Evolutionary conservation across 1,140 invertebrate genomes (phyloP).

Genomic region (Melanaphis sacchari): DNA sequence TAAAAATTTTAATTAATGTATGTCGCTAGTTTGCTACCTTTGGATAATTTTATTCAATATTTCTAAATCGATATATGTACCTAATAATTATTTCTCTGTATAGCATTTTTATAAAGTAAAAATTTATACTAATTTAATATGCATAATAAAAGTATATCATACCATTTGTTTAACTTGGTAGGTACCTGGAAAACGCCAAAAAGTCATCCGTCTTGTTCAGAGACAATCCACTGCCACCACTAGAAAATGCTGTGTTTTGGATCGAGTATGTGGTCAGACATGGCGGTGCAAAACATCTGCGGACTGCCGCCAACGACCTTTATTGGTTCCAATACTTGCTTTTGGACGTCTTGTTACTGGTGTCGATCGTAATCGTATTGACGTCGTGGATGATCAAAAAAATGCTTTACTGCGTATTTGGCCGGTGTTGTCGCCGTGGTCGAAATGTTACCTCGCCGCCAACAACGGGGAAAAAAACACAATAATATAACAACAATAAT

Average conservation of each 20-base stretch:
- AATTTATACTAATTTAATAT: too few species aligned
- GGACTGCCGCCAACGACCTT: constrained; percentile 46
- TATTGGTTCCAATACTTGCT: constrained; percentile 59
- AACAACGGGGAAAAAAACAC: background rate
- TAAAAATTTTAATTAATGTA: too few species aligned
- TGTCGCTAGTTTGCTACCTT: too few species aligned
- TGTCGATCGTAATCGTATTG: background rate
- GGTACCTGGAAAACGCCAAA: constrained; percentile 63
- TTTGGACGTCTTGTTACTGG: constrained; percentile 56
- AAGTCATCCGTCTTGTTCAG: constrained; percentile 65
- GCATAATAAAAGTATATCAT: too few species aligned
- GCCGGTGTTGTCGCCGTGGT: background rate
- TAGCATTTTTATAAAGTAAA: too few species aligned
- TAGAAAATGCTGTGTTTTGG: constrained; percentile 68
- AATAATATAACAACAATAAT: background rate
- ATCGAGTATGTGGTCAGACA: constrained; percentile 69
- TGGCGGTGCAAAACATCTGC: constrained; percentile 64
- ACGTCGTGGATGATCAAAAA: background rate
- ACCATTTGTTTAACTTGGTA: background rate
- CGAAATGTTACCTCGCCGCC: background rate
- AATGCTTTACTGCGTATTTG: background rate
- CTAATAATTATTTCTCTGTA: too few species aligned
- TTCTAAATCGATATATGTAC: too few species aligned
- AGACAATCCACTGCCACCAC: constrained; percentile 44
- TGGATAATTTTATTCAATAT: too few species aligned